Conservation (phyloP, 2,797 vertebrate genomes). For the Potorous gilbertii region DNA sequence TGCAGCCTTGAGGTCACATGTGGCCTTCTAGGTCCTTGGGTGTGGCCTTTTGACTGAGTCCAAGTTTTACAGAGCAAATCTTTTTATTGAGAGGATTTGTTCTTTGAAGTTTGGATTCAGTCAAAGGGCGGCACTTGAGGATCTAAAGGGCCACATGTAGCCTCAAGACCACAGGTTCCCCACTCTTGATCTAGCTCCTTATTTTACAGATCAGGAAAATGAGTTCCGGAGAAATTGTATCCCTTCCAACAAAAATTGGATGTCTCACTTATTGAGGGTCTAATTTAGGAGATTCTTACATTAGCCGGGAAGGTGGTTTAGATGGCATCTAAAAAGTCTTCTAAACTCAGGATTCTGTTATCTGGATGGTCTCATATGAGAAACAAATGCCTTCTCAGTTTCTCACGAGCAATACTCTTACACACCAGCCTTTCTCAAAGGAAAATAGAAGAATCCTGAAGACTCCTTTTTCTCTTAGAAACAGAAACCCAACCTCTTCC, state of each 20-base stretch:
- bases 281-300: neutral
- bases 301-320: neutral
- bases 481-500: neutral
- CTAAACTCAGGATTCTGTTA: neutral
- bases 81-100: no score
- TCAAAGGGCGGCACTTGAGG: no score
- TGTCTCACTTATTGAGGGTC: neutral
- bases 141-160: no score
- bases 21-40: no score
- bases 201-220: neutral
- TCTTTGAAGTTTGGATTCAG: no score
- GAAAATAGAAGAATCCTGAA: neutral
- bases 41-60: no score
- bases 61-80: no score
- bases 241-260: neutral
- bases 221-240: neutral
- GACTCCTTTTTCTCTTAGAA: neutral
- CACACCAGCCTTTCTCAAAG: neutral
- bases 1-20: no score
- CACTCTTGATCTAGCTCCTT: no score
- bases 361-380: neutral
- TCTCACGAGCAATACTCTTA: neutral
- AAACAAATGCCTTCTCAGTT: neutral
- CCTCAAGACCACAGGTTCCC: no score
- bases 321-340: neutral